Conservation (phyloP, 92 coral and sea anemone genomes). For the Parazoanthus swiftii region DNA sequence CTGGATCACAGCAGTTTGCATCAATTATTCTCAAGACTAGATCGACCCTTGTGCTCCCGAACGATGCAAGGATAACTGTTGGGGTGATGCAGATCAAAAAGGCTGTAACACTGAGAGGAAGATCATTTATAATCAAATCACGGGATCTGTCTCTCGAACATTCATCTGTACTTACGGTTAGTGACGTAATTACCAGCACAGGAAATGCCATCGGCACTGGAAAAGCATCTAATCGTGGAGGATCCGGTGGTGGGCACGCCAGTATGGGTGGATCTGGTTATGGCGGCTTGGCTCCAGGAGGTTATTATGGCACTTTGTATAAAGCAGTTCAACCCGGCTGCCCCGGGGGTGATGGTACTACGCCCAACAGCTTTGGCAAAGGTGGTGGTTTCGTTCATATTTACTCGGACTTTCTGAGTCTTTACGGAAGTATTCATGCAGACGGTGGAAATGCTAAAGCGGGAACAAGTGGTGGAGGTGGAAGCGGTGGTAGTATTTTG, state of each 20-base stretch:
- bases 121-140: constrained; percentile 47
- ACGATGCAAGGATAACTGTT: constrained; percentile 49
- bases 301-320: constrained; percentile 54
- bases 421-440: constrained; percentile 56
- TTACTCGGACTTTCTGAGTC: constrained; percentile 39
- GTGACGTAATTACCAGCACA: constrained; percentile 37
- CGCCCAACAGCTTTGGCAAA: constrained; percentile 47
- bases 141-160: constrained; percentile 50
- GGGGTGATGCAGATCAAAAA: constrained; percentile 54
- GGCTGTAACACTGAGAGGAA: constrained; percentile 52
- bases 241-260: constrained; percentile 64
- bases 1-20: constrained; percentile 68
- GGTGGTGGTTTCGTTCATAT: constrained; percentile 64
- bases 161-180: constrained; percentile 47
- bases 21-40: constrained; percentile 62
- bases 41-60: constrained; percentile 53
- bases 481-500: constrained; percentile 68
- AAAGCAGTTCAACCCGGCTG: constrained; percentile 51
- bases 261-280: constrained; percentile 59
- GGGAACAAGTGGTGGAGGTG: constrained; percentile 65
- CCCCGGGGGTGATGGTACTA: constrained; percentile 61
- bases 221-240: constrained; percentile 33
- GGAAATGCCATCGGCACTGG: constrained; percentile 43
- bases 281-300: constrained; percentile 25
- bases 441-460: constrained; percentile 56